Conservation (phyloP, 2,113 vertebrate species). For the Phasianus colchicus region DNA sequence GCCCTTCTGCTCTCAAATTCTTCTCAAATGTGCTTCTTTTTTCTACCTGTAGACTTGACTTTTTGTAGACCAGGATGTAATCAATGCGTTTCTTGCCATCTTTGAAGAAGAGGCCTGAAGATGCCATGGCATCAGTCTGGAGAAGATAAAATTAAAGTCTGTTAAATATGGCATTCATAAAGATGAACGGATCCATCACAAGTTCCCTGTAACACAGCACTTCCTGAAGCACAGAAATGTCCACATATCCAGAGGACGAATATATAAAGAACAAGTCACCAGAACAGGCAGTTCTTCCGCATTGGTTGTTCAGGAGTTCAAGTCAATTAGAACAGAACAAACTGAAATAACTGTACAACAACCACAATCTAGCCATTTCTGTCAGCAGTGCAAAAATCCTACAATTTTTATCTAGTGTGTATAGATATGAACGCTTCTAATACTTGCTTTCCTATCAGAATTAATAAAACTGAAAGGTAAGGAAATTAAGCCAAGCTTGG, state of each 20-base stretch:
- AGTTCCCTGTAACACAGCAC: not conserved
- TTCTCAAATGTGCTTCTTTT: constrained; percentile 98
- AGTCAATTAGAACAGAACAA: not conserved
- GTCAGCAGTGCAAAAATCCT: not conserved
- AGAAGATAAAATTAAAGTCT: not conserved
- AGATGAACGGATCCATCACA: rapidly evolving
- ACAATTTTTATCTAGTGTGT: not conserved
- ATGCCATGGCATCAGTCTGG: constrained; percentile 73
- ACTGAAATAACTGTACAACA: not conserved
- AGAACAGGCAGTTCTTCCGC: not conserved
- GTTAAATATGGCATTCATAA: not conserved
- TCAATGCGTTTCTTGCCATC: constrained; percentile 97
- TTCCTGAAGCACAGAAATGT: not conserved
- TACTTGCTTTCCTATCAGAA: not conserved
- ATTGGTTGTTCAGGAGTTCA: not conserved
- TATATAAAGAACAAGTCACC: not conserved
- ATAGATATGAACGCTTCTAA: not conserved
- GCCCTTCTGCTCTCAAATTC: constrained; percentile 94
- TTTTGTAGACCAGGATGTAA: constrained; percentile 98
- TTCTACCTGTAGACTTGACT: constrained; percentile 93
- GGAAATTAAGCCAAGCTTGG: not conserved
- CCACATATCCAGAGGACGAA: not conserved
- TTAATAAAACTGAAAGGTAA: not conserved
- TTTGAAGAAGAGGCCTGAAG: constrained; percentile 91
- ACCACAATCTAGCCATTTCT: not conserved